phyloP scores from a whole-genome alignment of 2,797 vertebrate species.

The Tenualosa ilisha region DNA sequence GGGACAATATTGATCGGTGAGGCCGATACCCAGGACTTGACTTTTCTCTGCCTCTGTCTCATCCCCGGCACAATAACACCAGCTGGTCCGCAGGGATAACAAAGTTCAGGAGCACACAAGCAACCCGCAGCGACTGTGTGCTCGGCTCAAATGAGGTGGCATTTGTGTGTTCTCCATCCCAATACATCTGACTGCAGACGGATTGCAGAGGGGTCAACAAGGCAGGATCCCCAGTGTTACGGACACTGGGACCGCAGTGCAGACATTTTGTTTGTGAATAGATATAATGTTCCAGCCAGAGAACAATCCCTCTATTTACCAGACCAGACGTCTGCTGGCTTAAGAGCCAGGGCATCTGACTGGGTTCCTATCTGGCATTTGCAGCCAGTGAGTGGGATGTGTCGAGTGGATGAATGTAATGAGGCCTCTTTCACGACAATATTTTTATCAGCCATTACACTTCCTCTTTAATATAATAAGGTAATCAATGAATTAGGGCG shows the following conservation, averaged over 20 bases:
- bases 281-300: neutral
- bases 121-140: neutral
- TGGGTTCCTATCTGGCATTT: neutral
- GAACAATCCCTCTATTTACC: neutral
- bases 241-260: neutral
- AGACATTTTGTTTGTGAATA: neutral
- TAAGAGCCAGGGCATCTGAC: neutral
- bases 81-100: neutral
- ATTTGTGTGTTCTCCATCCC: neutral
- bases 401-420: neutral
- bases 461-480: conserved; percentile 63
- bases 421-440: neutral
- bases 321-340: neutral
- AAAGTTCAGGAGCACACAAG: neutral
- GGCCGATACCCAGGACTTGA: neutral
- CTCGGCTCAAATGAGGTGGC: neutral
- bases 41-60: neutral
- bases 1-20: neutral
- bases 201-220: neutral
- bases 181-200: neutral
- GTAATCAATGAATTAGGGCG: conserved; percentile 71
- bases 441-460: conserved; percentile 42
- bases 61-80: neutral
- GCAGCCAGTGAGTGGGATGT: neutral
- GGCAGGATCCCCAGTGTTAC: neutral